phyloP scores from a whole-genome alignment of 2,797 vertebrate species.

The Decapterus maruadsi region DNA sequence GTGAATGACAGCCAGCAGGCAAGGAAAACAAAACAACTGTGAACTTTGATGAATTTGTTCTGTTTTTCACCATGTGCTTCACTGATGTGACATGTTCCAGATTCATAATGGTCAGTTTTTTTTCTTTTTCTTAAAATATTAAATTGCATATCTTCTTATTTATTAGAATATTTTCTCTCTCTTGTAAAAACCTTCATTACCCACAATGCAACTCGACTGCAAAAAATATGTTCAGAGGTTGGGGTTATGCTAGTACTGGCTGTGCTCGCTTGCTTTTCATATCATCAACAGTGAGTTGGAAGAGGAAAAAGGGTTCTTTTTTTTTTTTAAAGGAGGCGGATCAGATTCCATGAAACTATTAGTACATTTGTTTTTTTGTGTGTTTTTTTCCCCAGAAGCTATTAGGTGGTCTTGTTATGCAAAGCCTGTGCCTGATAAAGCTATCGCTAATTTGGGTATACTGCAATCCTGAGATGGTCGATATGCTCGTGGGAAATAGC shows the following conservation, averaged over 20 bases:
- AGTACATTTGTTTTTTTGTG: neutral
- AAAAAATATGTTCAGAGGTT: neutral
- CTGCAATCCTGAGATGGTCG: neutral
- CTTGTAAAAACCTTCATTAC: neutral
- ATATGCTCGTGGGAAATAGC: constrained; percentile 1
- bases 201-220: neutral
- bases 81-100: neutral
- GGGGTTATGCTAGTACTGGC: neutral
- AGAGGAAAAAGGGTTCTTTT: neutral
- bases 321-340: too few relatives aligned
- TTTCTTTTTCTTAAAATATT: too few relatives aligned
- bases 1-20: neutral
- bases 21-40: neutral
- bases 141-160: neutral
- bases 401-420: neutral
- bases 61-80: neutral
- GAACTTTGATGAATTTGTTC: neutral
- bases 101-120: neutral
- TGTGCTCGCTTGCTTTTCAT: neutral
- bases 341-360: neutral
- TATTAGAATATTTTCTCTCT: neutral
- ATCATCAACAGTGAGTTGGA: neutral
- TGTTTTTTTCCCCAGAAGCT: neutral
- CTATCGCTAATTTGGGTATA: neutral
- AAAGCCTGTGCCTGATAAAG: constrained; percentile 1